phyloP scores from a whole-genome alignment of 1,140 invertebrate species.

The Rhopalosiphum maidis region DNA sequence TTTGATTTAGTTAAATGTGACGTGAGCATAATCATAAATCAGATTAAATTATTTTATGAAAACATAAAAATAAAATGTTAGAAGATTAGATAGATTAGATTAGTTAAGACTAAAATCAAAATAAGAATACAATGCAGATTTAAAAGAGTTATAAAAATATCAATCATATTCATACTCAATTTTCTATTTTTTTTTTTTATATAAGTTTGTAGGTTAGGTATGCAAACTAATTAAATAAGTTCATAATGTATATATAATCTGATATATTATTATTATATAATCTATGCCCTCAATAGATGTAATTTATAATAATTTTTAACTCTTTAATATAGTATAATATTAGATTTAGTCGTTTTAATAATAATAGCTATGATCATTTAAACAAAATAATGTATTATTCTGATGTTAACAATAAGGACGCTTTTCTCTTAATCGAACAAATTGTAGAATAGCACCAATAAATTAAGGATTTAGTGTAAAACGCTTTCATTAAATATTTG shows the following conservation, averaged over 20 bases:
- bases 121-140: neutral
- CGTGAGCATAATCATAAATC: neutral
- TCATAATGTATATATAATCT: neutral
- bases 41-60: neutral
- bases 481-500: constrained; percentile 33
- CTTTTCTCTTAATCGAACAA: neutral
- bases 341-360: neutral
- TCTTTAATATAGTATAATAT: neutral
- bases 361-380: neutral
- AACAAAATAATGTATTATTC: neutral
- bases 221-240: neutral
- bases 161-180: no score
- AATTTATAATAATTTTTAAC: neutral
- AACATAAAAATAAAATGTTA: neutral
- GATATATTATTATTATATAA: no score
- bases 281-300: neutral
- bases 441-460: neutral
- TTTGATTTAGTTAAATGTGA: neutral
- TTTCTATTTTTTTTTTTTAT: no score
- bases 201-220: no score
- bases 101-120: neutral
- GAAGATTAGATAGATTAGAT: neutral
- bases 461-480: neutral
- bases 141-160: neutral
- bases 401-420: neutral